Evolutionary conservation across 2,797 vertebrate species (phyloP).

Genomic region (Bucorvus abyssinicus): DNA sequence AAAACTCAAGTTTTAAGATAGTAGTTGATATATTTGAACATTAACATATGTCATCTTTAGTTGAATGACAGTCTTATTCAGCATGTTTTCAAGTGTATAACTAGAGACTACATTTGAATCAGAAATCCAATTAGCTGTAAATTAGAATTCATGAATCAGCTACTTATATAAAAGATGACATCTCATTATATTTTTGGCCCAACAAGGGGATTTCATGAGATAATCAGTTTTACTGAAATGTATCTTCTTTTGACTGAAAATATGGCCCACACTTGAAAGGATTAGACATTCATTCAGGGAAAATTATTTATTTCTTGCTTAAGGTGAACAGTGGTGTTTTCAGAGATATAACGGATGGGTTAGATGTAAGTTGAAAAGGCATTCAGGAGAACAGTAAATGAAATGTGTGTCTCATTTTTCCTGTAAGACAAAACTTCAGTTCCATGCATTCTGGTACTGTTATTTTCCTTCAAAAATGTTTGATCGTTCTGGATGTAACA

Average conservation of each 20-base stretch:
- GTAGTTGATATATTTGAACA: background rate
- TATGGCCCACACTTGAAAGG: background rate
- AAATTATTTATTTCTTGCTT: background rate
- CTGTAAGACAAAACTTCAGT: background rate
- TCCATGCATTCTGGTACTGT: background rate
- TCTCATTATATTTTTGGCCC: background rate
- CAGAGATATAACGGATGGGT: background rate
- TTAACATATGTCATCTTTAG: background rate
- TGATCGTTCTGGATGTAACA: rapidly evolving
- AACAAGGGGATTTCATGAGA: background rate
- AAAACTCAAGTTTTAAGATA: background rate
- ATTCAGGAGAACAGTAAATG: background rate
- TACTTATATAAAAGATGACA: background rate
- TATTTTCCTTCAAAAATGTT: background rate
- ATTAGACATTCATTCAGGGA: background rate
- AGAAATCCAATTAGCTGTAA: background rate
- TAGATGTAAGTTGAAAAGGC: background rate
- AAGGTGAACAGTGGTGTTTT: background rate
- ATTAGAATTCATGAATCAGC: background rate
- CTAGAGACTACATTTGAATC: background rate
- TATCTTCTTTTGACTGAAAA: background rate
- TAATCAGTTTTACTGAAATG: background rate
- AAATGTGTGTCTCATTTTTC: background rate
- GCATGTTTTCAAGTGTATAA: background rate
- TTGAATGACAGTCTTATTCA: background rate